Base-by-base conservation (phyloP, 1,140 invertebrate species). In the Drosophila punjabiensis region DNA sequence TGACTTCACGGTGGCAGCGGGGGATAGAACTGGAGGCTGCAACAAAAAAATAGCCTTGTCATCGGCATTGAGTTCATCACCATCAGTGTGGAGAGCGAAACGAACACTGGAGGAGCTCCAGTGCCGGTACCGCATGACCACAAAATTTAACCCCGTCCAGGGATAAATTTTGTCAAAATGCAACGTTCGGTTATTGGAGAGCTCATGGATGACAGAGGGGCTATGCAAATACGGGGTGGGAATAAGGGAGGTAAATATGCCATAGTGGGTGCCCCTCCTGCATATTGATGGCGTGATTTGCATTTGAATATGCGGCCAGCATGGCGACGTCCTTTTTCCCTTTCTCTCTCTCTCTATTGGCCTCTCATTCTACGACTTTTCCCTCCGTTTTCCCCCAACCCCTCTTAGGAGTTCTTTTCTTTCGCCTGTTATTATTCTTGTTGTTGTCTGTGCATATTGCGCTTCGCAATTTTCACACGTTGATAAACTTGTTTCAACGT, bases 251-350 rank as follows among this genome's bases (percentile, higher is more conserved):
- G 33, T 30, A 33, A 13, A 53, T 70, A 53, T 59, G 55, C 52
- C 32, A 35, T 45, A 28, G 58, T 58, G 43, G 59, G 53, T 55
- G 66, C 24, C 16, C 41, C 37, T 16, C 32, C 65, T 90, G 86
- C 86, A 90, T 90, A 90, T 90, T 90, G 82, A 90, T 90, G 86
- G 84, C 82, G 86, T 90, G 86, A 90, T 90, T 90, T 90, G 87
- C 86, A 90, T 90, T 91, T 91, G 87, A 90, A 90, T 90, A 86
- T 90, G 82, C 69, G 59, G 65, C 76, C 79, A 62, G 56, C 39
- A 59, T 76, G 81, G 76, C 68, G 66, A 68, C 55, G 71, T 58
- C 20, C 67, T 59, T 37, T 59, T 5, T 16, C 6, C 4, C 6
- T 18, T 55, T 43, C 28, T 6, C 18, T 16, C 24, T n/a, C 64